These are phyloP conservation scores for Ailuropoda melanoleuca DNA, from an alignment of 2,113 vertebrate species.

Conservation along the genomic window DNA sequence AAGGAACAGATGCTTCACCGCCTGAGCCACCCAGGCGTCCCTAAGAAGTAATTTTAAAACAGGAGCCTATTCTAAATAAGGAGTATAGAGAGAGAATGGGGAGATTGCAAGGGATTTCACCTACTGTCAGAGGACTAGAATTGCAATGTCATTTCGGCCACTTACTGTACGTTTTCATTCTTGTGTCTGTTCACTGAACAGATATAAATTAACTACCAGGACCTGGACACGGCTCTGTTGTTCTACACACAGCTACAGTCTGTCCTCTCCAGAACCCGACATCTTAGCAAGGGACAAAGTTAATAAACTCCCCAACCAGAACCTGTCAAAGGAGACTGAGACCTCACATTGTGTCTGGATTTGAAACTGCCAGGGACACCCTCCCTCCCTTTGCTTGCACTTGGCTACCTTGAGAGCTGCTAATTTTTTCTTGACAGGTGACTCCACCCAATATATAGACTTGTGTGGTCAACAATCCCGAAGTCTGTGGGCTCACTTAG, in stretches of 20 bases:
- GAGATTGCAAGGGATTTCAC: background rate
- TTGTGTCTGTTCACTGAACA: background rate
- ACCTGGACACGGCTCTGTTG: no score
- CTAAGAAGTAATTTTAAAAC: background rate
- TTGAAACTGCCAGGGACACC: background rate
- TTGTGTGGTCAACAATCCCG: rapidly evolving
- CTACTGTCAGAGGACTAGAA: background rate
- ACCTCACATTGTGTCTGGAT: background rate
- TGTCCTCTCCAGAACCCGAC: background rate
- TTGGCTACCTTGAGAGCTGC: background rate
- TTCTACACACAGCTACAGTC: no score
- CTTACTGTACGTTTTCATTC: rapidly evolving
- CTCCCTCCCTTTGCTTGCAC: rapidly evolving
- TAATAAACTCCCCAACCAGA: background rate
- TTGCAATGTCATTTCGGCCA: rapidly evolving
- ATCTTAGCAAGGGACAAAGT: background rate
- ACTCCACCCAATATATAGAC: rapidly evolving
- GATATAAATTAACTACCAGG: no score
- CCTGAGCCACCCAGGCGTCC: background rate
- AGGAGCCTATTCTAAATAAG: background rate
- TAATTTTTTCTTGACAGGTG: rapidly evolving
- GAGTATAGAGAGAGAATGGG: background rate
- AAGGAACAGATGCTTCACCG: background rate
- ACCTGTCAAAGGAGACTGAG: background rate
- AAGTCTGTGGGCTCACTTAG: rapidly evolving